Conservation (phyloP, 2,888 invertebrate species). For the Dyspetes luteomarginatus region DNA sequence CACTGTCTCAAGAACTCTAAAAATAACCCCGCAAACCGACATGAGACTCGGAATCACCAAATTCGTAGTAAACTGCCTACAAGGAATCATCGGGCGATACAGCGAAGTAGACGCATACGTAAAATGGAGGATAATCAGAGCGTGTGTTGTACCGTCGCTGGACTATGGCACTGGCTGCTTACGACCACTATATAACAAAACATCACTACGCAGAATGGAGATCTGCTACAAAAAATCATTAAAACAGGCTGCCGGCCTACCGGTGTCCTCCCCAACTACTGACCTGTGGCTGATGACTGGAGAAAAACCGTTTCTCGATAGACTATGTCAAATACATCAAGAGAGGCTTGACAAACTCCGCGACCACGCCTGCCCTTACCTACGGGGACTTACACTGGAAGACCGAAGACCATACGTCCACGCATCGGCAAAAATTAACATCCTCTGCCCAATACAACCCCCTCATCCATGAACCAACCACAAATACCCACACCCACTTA, state of each 20-base stretch:
- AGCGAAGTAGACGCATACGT: not conserved
- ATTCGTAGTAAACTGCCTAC: conserved; percentile 19
- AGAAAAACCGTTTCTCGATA: conserved; percentile 8
- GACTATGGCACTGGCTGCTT: not conserved
- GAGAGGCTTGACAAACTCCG: conserved; percentile 30
- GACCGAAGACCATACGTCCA: conserved; percentile 12
- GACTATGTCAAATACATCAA: conserved; percentile 12
- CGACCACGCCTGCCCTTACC: conserved; percentile 2
- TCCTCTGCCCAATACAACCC: conserved; percentile 1
- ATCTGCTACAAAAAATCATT: too few relatives aligned
- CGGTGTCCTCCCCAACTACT: too few relatives aligned
- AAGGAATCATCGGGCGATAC: conserved; percentile 1
- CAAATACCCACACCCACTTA: not conserved
- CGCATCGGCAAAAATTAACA: conserved; percentile 16
- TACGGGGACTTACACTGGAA: conserved; percentile 2
- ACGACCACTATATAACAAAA: not conserved
- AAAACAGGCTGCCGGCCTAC: too few relatives aligned
- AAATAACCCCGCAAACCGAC: conserved; percentile 39
- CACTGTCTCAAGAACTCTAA: conserved; percentile 37
- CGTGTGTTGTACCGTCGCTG: not conserved
- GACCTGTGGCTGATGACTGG: conserved; percentile 16
- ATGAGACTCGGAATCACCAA: conserved; percentile 31
- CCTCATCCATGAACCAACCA: not conserved
- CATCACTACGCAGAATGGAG: too few relatives aligned
- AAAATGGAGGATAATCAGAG: not conserved